These are phyloP conservation scores for Pipa parva DNA, from an alignment of 2,113 vertebrate species.

Conservation along the genomic window DNA sequence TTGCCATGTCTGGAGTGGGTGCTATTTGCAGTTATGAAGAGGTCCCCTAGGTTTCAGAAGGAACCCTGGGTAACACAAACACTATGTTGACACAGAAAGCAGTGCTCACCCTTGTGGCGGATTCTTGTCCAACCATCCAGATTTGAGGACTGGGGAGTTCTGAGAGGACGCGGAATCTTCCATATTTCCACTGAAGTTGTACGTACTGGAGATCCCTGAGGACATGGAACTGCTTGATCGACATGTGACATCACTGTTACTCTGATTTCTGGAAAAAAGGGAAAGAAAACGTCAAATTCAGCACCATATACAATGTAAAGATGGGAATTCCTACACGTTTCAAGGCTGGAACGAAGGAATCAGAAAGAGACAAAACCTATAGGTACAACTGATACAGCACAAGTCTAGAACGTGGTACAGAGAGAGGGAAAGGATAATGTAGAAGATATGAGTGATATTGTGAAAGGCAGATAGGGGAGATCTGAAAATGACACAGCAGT, in stretches of 20 bases:
- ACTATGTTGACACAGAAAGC: no score
- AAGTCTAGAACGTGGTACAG: no score
- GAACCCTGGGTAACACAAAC: no score
- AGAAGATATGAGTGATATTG: no score
- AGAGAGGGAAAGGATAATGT: no score
- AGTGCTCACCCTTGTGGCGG: conserved; percentile 89
- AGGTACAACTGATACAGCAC: no score
- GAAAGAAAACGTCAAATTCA: background rate
- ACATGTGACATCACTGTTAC: conserved; percentile 41
- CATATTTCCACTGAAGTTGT: conserved; percentile 21
- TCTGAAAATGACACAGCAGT: background rate
- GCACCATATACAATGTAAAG: background rate
- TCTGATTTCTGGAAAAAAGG: conserved; percentile 50
- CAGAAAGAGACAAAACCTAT: no score
- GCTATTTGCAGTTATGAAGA: no score
- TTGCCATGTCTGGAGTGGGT: no score
- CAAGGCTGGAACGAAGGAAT: no score
- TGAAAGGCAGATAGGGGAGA: background rate
- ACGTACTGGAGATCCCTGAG: background rate
- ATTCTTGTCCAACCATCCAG: conserved; percentile 91
- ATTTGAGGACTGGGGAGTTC: conserved; percentile 64
- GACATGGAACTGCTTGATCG: conserved; percentile 46
- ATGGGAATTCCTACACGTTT: background rate
- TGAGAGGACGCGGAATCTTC: conserved; percentile 46
- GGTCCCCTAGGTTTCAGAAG: no score